Base-by-base conservation (phyloP, 2,797 vertebrate genomes). In the Gorsachius magnificus region DNA sequence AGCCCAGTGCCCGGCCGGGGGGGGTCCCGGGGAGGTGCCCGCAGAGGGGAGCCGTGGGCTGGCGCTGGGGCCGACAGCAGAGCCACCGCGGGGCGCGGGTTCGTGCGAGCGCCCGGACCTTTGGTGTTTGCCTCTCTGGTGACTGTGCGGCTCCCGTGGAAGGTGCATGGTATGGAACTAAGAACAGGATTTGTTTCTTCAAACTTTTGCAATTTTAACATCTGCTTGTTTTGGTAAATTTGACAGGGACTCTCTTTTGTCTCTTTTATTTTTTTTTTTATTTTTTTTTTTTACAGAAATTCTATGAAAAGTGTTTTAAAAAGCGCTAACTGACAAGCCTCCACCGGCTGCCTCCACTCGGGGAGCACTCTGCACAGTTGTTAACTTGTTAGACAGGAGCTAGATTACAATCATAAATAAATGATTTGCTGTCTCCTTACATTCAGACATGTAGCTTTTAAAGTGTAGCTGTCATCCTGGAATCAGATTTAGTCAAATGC, bases 361-460 rank as follows among this genome's bases (percentile, higher is more conserved):
- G 97, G 96, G 96, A 97, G 97, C 95, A 95, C 90, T 90, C 83
- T 36, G 96, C 90, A 50, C 96, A 89, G 97, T 97, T 96, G 97
- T 98, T 97, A 96, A 98, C 98, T 98, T 98, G 98, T 98, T 98
- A 98, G 98, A 98, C 97, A 98, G 97, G 95, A 97, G 97, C 97
- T 98, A 98, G 98, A 98, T 98, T 98, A 97, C 98, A 98, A 98
- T 98, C 98, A 98, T 98, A 98, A 98, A 98, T 98, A 98, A 98
- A 98, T 98, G 98, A 98, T 98, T 97, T 97, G 97, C 98, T 98
- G 98, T 98, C 98, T 98, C 97, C 97, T 98, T 90, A 96, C 98
- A 98, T 98, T 98, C 98, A 97, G 98, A 98, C 97, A 96, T 96
- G 98, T 97, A 97, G 98, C 98, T 98, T 98, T 98, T 97, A 98